These are phyloP conservation scores for Formica selysi DNA, from an alignment of 1,140 invertebrate genomes.

Conservation along the genomic window DNA sequence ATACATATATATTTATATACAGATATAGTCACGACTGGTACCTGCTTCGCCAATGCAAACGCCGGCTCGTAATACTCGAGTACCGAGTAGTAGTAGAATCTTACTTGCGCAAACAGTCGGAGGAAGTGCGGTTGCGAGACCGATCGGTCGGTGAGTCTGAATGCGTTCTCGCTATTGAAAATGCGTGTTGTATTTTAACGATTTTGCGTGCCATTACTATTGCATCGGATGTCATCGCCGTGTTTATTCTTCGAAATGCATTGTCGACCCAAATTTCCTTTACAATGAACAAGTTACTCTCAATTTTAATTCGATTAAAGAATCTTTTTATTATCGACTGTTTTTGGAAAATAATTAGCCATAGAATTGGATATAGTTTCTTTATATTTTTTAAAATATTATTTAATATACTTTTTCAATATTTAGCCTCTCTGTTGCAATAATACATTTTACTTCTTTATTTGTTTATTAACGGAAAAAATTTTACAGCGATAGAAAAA, in stretches of 20 bases:
- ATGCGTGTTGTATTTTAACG: slow-evolving; percentile 49
- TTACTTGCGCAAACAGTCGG: slow-evolving; percentile 71
- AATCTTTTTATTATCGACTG: not conserved
- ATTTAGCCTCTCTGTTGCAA: no score
- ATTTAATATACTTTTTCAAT: no score
- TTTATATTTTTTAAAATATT: no score
- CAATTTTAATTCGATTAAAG: not conserved
- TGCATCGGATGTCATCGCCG: not conserved
- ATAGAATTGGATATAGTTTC: no score
- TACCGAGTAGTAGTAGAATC: slow-evolving; percentile 35
- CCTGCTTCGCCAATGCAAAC: slow-evolving; percentile 67
- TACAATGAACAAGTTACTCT: not conserved
- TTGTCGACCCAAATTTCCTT: not conserved
- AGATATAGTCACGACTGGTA: slow-evolving; percentile 44
- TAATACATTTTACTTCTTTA: no score
- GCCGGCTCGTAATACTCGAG: slow-evolving; percentile 59
- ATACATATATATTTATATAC: no score
- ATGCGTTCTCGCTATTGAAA: slow-evolving; percentile 45
- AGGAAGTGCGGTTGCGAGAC: slow-evolving; percentile 69
- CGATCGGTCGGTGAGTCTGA: slow-evolving; percentile 21
- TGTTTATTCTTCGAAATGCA: not conserved
- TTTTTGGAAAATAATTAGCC: no score
- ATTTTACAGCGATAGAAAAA: no score
- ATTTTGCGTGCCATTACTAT: slow-evolving; percentile 6
- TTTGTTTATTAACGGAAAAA: no score